A percentile compares a stretch with the other conserved stretches of the same genome.
These are phyloP conservation scores for Bothrops alternatus DNA, from an alignment of 2,797 vertebrate genomes.

Conservation along the genomic window DNA sequence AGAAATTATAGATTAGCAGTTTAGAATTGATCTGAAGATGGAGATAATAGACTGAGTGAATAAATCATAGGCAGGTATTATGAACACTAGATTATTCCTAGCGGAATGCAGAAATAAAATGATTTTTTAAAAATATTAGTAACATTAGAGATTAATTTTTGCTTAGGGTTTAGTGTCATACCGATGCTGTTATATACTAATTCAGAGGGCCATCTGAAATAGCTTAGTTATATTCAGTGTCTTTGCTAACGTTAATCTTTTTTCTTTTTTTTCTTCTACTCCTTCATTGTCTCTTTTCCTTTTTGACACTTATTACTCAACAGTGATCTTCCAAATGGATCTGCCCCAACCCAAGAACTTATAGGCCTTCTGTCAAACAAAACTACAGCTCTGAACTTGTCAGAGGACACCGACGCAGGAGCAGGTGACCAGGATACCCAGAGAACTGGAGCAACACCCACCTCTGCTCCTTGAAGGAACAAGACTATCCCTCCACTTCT, in stretches of 20 bases:
- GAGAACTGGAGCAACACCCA: constrained; percentile 79
- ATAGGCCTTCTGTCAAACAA: constrained; percentile 88
- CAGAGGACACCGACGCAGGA: constrained; percentile 79
- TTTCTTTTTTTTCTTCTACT: not conserved
- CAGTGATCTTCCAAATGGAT: constrained; percentile 92
- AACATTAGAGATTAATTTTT: not conserved
- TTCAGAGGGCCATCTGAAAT: not conserved
- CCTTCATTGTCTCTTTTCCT: not conserved
- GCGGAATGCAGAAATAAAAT: not conserved
- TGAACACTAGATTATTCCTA: not conserved
- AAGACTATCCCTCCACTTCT: constrained; percentile 43
- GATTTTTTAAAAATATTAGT: not conserved
- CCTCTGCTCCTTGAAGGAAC: constrained; percentile 68
- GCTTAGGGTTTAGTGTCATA: not conserved
- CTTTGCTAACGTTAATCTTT: not conserved
- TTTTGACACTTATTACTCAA: constrained; percentile 24
- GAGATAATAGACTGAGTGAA: not conserved
- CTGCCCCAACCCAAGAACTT: constrained; percentile 82
- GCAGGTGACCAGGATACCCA: constrained; percentile 83
- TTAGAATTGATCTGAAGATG: not conserved
- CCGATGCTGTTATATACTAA: not conserved
- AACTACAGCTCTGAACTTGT: constrained; percentile 83
- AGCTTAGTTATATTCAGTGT: not conserved
- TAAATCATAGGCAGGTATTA: not conserved
- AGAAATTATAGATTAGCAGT: not conserved